phyloP scores from a whole-genome alignment of 2,113 vertebrate genomes.

The Antennarius striatus region DNA sequence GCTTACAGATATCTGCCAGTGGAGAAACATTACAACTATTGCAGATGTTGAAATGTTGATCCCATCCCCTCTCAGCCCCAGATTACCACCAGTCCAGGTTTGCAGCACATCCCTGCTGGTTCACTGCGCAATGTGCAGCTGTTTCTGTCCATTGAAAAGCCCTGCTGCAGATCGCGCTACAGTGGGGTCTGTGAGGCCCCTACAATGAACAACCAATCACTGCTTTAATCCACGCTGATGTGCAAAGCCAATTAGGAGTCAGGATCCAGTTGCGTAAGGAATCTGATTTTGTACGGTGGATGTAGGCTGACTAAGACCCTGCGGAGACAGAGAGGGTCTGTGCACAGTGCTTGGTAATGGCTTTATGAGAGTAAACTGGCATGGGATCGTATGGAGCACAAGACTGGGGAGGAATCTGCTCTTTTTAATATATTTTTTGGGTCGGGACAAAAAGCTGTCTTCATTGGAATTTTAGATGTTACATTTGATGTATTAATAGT shows the following conservation, averaged over 20 bases:
- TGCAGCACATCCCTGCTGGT: conserved; percentile 62
- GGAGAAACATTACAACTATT: conserved; percentile 82
- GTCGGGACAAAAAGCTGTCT: no score
- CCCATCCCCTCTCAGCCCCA: conserved; percentile 73
- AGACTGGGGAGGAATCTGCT: conserved; percentile 32
- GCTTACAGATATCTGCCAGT: conserved; percentile 76
- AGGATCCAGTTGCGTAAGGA: conserved; percentile 74
- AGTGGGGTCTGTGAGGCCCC: conserved; percentile 53
- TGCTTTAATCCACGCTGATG: conserved; percentile 67
- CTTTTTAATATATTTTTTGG: background rate
- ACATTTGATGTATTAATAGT: no score
- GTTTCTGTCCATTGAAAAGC: conserved; percentile 72
- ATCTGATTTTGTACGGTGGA: conserved; percentile 73
- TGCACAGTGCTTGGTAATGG: conserved; percentile 46
- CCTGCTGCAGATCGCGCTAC: conserved; percentile 4
- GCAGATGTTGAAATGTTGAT: conserved; percentile 86
- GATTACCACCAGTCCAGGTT: conserved; percentile 71
- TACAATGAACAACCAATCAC: conserved; percentile 54
- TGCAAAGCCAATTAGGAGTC: conserved; percentile 76
- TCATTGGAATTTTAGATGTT: no score
- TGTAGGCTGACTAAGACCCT: conserved; percentile 55
- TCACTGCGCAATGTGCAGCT: conserved; percentile 66
- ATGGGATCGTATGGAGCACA: conserved; percentile 32
- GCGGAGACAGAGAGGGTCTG: conserved; percentile 57
- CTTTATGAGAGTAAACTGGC: conserved; percentile 64